A percentile compares a stretch with the other conserved stretches of the same genome.
Evolutionary conservation across 2,888 invertebrate genomes (phyloP).

Genomic region (Plagiodera versicolora): DNA sequence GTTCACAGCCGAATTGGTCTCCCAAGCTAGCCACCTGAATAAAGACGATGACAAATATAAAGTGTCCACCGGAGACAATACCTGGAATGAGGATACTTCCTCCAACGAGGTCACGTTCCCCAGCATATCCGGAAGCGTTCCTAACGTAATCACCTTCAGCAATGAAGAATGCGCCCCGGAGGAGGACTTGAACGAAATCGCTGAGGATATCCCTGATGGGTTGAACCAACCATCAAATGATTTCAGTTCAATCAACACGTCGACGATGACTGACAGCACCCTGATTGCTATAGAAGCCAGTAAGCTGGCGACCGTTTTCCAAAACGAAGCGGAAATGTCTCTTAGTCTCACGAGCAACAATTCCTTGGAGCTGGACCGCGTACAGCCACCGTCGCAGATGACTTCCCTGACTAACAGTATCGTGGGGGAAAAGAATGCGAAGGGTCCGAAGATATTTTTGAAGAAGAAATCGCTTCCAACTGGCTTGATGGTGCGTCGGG

Average conservation of each 20-base stretch:
- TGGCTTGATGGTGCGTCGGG: slow-evolving; percentile 71
- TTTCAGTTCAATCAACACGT: slow-evolving; percentile 59
- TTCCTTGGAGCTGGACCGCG: slow-evolving; percentile 71
- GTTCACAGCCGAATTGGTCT: slow-evolving; percentile 65
- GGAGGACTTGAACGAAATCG: slow-evolving; percentile 21
- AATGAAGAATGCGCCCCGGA: slow-evolving; percentile 57
- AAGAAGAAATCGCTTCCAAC: slow-evolving; percentile 71
- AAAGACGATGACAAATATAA: slow-evolving; percentile 48
- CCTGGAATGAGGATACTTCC: slow-evolving; percentile 81
- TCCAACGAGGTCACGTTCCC: slow-evolving; percentile 81
- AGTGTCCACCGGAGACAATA: slow-evolving; percentile 60
- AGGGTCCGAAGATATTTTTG: slow-evolving; percentile 44
- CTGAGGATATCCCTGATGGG: slow-evolving; percentile 32
- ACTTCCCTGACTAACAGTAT: slow-evolving; percentile 62
- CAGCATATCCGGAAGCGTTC: slow-evolving; percentile 76
- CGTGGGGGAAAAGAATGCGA: slow-evolving; percentile 35
- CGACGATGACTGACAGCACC: slow-evolving; percentile 69
- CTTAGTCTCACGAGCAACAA: slow-evolving; percentile 63
- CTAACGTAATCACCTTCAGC: slow-evolving; percentile 68
- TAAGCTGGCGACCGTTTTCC: slow-evolving; percentile 65
- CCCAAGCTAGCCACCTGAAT: slow-evolving; percentile 65
- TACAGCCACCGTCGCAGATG: slow-evolving; percentile 77
- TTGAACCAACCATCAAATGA: slow-evolving; percentile 44
- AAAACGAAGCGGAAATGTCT: slow-evolving; percentile 59
- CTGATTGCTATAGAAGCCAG: slow-evolving; percentile 76